Percentiles rank a stretch among this genome's conserved stretches.
Conservation (phyloP, 1,140 invertebrate species). For the Brachionus paranguensis region DNA sequence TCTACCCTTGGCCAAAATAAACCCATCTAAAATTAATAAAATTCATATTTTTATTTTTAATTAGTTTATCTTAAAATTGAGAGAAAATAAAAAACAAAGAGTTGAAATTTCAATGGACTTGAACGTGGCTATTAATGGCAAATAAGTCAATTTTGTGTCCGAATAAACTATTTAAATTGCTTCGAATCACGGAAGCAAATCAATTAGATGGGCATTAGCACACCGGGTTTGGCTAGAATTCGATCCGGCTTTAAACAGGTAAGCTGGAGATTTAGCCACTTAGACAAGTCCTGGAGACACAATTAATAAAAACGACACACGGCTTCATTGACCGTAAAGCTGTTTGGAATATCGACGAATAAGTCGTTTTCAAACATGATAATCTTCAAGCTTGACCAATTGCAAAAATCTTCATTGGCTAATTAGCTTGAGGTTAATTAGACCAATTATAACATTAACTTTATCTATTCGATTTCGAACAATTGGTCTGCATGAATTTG, state of each 20-base stretch:
- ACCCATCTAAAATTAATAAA: neutral
- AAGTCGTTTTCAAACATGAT: neutral
- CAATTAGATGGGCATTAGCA: neutral
- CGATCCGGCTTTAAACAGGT: neutral
- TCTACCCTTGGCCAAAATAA: neutral
- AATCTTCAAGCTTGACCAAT: conserved; percentile 5
- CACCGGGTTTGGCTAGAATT: neutral
- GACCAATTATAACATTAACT: neutral
- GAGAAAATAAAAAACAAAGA: neutral
- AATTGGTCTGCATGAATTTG: neutral
- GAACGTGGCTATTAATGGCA: neutral
- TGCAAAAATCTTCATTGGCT: neutral
- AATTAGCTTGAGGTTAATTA: neutral
- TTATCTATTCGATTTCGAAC: neutral
- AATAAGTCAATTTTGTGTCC: neutral
- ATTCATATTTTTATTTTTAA: neutral
- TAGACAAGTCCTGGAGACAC: conserved; percentile 30
- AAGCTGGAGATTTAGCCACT: conserved; percentile 34
- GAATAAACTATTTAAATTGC: neutral
- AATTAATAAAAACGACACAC: conserved; percentile 29
- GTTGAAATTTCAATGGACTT: neutral
- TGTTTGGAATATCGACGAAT: neutral
- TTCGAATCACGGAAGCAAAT: neutral
- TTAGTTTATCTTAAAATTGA: conserved; percentile 24
- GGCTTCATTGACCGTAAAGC: conserved; percentile 34